Percentiles rank a stretch among this genome's conserved stretches.
Evolutionary conservation across 2,888 invertebrate genomes (phyloP).

Genomic region (Drosophila basisetae): DNA sequence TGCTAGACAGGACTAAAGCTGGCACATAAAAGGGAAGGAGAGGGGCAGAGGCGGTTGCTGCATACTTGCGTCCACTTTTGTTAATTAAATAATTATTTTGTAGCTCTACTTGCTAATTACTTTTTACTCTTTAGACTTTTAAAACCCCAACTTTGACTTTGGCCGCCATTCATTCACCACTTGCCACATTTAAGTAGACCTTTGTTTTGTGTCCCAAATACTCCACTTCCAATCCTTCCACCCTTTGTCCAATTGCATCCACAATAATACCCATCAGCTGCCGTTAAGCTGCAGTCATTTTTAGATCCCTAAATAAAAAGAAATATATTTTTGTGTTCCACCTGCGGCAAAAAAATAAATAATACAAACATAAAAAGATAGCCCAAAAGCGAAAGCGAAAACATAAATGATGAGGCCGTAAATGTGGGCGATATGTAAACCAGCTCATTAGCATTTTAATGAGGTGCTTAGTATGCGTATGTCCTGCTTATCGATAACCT

Average conservation of each 20-base stretch:
- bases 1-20: constrained; percentile 5
- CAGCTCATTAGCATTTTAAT: constrained; percentile 75
- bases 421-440: constrained; percentile 61
- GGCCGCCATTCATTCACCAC: constrained; percentile 57
- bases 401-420: constrained; percentile 61
- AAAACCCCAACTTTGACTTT: constrained; percentile 23
- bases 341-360: constrained; percentile 12
- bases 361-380: not conserved
- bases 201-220: constrained; percentile 21
- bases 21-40: not conserved
- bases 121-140: constrained; percentile 55
- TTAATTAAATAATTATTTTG: constrained; percentile 83
- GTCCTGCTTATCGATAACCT: not conserved
- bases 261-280: constrained; percentile 25
- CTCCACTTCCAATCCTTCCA: constrained; percentile 4
- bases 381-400: constrained; percentile 1
- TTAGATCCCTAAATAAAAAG: not conserved
- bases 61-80: constrained; percentile 59
- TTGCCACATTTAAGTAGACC: constrained; percentile 33
- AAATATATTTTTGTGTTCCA: not conserved
- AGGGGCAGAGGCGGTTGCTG: constrained; percentile 9
- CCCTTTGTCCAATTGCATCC: not conserved
- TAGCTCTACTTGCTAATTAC: constrained; percentile 75
- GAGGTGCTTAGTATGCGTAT: constrained; percentile 62
- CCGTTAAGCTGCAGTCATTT: constrained; percentile 6